Conservation (phyloP, 2,888 invertebrate species). For the Drosophila antonietae region DNA sequence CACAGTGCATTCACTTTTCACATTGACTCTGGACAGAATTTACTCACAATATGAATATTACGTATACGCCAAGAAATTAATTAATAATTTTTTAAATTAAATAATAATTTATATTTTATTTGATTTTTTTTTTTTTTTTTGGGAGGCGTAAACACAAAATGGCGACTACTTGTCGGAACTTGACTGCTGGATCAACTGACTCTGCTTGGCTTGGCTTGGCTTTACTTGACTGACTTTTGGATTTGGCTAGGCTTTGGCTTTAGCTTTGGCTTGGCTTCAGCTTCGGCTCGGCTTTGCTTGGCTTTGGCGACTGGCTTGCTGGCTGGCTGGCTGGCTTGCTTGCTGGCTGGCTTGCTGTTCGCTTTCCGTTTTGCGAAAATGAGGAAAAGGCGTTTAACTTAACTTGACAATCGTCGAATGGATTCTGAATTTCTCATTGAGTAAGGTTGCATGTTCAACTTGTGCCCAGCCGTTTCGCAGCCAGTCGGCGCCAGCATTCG, state of each 20-base stretch:
- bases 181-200: slow-evolving; percentile 25
- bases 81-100: slow-evolving; percentile 8
- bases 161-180: slow-evolving; percentile 53
- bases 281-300: slow-evolving; percentile 31
- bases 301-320: slow-evolving; percentile 38
- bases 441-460: slow-evolving; percentile 75
- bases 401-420: slow-evolving; percentile 82
- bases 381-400: slow-evolving; percentile 77
- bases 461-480: slow-evolving; percentile 37
- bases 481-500: slow-evolving; percentile 49
- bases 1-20: slow-evolving; percentile 33
- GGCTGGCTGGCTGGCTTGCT: slow-evolving; percentile 21
- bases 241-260: slow-evolving; percentile 30
- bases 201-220: slow-evolving; percentile 18
- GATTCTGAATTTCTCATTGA: slow-evolving; percentile 82
- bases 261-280: slow-evolving; percentile 32
- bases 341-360: slow-evolving; percentile 34
- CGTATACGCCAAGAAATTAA: slow-evolving; percentile 51
- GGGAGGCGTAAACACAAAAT: slow-evolving; percentile 53
- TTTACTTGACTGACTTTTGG: slow-evolving; percentile 30
- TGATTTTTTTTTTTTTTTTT: slow-evolving; percentile 1
- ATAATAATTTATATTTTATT: slow-evolving; percentile 11
- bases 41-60: slow-evolving; percentile 52
- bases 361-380: slow-evolving; percentile 63
- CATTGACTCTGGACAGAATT: slow-evolving; percentile 46